phyloP scores from a whole-genome alignment of 2,888 invertebrate genomes.

The Notocelia uddmanniana region DNA sequence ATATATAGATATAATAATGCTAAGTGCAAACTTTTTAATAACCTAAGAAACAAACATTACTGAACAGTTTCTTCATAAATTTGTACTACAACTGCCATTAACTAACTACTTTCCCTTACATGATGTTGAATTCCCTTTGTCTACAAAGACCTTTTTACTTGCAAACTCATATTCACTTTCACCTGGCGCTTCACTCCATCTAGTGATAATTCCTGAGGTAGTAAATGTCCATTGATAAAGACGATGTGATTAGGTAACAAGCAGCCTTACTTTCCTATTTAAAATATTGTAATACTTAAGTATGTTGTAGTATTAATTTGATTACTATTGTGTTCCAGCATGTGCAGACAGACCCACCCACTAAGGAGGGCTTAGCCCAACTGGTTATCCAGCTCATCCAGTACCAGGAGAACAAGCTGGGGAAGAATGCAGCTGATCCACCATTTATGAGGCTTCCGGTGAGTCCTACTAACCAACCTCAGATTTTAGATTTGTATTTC shows the following conservation, averaged over 20 bases:
- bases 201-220: too few species aligned
- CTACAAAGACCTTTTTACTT: too few species aligned
- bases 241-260: too few species aligned
- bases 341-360: constrained; percentile 97
- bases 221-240: too few species aligned
- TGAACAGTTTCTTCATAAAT: not conserved
- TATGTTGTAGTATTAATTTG: not conserved
- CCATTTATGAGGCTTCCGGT: constrained; percentile 95
- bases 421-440: constrained; percentile 96
- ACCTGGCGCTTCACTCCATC: too few species aligned
- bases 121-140: too few species aligned
- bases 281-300: too few species aligned
- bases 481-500: not conserved
- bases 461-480: constrained; percentile 64
- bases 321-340: constrained; percentile 86
- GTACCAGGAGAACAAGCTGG: constrained; percentile 98
- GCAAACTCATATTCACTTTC: too few species aligned
- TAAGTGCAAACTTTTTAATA: not conserved
- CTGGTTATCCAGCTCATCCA: constrained; percentile 95
- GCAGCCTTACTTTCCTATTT: too few species aligned
- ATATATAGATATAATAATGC: not conserved
- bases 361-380: constrained; percentile 95
- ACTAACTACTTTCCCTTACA: not conserved
- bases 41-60: not conserved
- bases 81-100: too few species aligned